Conservation (phyloP, 2,113 vertebrate genomes). For the Falcunculus frontatus region DNA sequence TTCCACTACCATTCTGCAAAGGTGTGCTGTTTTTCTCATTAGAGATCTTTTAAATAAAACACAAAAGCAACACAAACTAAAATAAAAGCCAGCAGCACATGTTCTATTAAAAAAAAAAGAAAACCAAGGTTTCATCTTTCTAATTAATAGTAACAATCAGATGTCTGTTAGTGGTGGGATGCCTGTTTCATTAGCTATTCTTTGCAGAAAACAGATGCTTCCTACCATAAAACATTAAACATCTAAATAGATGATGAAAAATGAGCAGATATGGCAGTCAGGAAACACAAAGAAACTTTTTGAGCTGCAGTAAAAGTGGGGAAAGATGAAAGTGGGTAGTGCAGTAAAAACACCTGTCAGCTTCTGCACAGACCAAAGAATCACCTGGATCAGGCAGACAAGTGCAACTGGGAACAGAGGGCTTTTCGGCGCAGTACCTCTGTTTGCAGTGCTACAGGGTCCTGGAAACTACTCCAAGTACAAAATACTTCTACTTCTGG, state of each 20-base stretch:
- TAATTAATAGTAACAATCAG: background rate
- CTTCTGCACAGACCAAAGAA: background rate
- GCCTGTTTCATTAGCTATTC: background rate
- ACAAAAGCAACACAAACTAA: background rate
- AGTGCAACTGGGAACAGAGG: background rate
- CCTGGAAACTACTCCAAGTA: background rate
- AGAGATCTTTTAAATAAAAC: background rate
- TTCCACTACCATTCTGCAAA: background rate
- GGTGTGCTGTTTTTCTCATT: background rate
- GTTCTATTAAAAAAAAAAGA: background rate
- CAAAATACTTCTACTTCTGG: background rate
- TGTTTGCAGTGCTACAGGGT: background rate
- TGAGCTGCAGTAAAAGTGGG: background rate
- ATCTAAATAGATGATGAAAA: background rate
- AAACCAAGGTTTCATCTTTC: background rate
- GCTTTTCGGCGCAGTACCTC: background rate
- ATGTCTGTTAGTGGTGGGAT: background rate
- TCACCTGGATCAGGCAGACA: background rate
- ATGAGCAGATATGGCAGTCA: background rate
- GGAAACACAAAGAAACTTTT: background rate
- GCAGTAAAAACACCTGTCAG: background rate
- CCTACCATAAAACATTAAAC: background rate
- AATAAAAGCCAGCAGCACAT: background rate
- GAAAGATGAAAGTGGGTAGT: background rate
- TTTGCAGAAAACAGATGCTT: background rate